A percentile compares a stretch with the other conserved stretches of the same genome.
Evolutionary conservation across 1,140 invertebrate genomes (phyloP).

Genomic region (Drosophila neocordata): DNA sequence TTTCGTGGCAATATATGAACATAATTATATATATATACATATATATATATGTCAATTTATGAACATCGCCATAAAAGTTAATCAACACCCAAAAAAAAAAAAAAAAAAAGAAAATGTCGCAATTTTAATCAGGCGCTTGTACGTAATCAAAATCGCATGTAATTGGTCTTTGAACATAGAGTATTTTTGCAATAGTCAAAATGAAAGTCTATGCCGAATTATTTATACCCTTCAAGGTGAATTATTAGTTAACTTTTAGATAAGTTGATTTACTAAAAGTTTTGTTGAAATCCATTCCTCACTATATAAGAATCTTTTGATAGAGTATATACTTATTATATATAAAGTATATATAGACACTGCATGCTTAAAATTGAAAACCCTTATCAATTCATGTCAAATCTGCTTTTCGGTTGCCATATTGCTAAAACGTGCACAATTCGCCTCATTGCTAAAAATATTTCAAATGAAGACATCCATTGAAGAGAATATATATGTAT

Average conservation of each 20-base stretch:
- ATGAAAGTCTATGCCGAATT: neutral
- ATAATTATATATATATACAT: neutral
- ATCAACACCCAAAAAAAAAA: neutral
- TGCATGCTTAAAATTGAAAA: neutral
- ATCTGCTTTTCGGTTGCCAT: slow-evolving; percentile 3
- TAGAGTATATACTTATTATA: neutral
- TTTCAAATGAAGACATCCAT: neutral
- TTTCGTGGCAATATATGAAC: neutral
- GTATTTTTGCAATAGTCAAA: neutral
- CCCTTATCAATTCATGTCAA: slow-evolving; percentile 5
- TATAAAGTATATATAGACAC: neutral
- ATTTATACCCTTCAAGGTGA: neutral
- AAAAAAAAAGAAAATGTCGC: neutral
- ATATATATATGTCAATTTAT: neutral
- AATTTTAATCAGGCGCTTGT: slow-evolving; percentile 1
- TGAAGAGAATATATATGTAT: no score
- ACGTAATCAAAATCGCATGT: slow-evolving; percentile 5
- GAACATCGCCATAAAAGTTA: slow-evolving; percentile 1
- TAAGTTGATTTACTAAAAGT: no score
- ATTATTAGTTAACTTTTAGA: no score
- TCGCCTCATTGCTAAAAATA: slow-evolving; percentile 7
- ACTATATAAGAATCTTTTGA: no score
- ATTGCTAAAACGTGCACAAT: neutral
- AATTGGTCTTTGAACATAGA: neutral
- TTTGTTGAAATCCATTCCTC: no score